Evolutionary conservation across 2,888 invertebrate species (phyloP), one percentile per base, ranked within the genome.

Genomic region (Lampropteryx suffumata): DNA sequence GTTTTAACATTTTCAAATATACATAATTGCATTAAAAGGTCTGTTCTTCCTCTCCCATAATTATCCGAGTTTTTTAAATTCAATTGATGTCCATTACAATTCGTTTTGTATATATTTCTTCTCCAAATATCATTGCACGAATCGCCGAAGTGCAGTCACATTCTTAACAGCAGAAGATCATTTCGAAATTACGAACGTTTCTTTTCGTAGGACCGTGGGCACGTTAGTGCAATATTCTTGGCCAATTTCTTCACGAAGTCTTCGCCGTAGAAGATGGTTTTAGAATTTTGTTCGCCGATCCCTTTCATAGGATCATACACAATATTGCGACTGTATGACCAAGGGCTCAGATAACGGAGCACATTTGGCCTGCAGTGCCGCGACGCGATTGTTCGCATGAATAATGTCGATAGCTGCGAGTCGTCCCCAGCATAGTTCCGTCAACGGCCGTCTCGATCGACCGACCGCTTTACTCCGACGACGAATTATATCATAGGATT

Each of bases 401-500:
- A 42, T 67, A 67, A 68, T 66, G 68, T 69, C 71, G 65, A 63
- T 62, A 62, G 69, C 68, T 64, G 71, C 63, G 59, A 59, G 63
- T 66, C 64, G 55, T 62, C 71, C 65, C 67, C 64, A 69, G 72
- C 26, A 62, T 71, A 75, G 69, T 67, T 54, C 67, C 74, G 61
- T 65, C 63, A 65, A 47, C 64, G 63, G 66, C 62, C 65, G 64
- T 70, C 76, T 74, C 71, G 75, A 70, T 73, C 72, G 67, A 74
- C 70, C 80, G 72, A 82, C 73, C 68, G 73, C 80, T 81, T 70
- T 70, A 80, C 85, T 82, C 83, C 87, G 71, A 79, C 73, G 79
- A 79, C 73, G 79, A 79, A 84, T 81, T 79, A 82, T 82, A 87
- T 85, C 83, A 82, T 84, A 79, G 86, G 87, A 84, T 88, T 87